phyloP scores from a whole-genome alignment of 2,113 vertebrate species.

The Chloroceryle aenea region DNA sequence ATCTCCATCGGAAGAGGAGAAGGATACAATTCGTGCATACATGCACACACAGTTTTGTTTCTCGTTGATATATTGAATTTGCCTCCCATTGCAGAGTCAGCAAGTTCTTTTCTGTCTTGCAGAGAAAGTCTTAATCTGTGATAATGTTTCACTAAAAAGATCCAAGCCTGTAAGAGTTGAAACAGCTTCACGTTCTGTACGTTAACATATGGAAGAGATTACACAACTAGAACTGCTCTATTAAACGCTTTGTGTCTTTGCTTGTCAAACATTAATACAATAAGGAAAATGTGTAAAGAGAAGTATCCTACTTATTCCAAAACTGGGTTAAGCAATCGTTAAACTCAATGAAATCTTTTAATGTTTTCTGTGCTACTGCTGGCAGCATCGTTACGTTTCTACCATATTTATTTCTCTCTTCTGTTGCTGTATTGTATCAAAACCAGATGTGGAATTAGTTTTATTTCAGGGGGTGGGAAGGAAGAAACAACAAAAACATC shows the following conservation, averaged over 20 bases:
- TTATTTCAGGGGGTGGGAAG: background rate
- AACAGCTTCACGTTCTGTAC: conserved; percentile 47
- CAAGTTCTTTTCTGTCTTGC: conserved; percentile 55
- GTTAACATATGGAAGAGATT: conserved; percentile 66
- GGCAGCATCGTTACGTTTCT: background rate
- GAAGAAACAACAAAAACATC: background rate
- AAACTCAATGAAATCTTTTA: conserved; percentile 34
- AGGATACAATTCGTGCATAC: background rate
- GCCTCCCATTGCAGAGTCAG: conserved; percentile 59
- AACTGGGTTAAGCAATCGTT: background rate
- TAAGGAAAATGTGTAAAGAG: conserved; percentile 26
- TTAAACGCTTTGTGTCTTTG: conserved; percentile 42
- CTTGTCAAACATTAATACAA: conserved; percentile 64
- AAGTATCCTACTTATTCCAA: conserved; percentile 25
- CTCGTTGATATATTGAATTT: conserved; percentile 42
- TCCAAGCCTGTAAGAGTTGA: conserved; percentile 40
- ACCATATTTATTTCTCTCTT: background rate
- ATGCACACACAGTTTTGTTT: background rate
- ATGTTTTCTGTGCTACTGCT: conserved; percentile 16
- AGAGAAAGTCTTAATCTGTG: conserved; percentile 61
- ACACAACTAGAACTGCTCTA: background rate
- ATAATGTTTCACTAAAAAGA: conserved; percentile 69
- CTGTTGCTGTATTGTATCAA: conserved; percentile 1
- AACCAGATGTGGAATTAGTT: conserved; percentile 23
- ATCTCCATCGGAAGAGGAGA: background rate